Percentiles rank a stretch among this genome's conserved stretches.
Conservation (phyloP, 2,113 vertebrate genomes). For the Psittacus erithacus region DNA sequence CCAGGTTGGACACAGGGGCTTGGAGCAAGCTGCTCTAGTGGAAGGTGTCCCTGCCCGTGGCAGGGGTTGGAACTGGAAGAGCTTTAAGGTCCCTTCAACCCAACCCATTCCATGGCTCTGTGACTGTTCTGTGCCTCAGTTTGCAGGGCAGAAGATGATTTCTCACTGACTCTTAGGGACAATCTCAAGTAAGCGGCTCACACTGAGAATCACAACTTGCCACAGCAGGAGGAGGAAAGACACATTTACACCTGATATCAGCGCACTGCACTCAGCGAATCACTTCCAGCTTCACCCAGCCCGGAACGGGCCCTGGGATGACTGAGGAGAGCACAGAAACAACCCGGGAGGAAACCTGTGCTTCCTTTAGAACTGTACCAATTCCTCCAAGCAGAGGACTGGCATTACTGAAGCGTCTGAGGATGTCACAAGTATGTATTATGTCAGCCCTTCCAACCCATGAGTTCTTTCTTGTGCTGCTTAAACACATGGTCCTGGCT, state of each 20-base stretch:
- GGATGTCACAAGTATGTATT: background rate
- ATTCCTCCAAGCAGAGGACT: background rate
- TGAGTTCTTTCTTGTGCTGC: background rate
- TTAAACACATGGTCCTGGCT: background rate
- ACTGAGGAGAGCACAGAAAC: background rate
- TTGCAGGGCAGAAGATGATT: background rate
- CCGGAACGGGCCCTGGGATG: accelerated
- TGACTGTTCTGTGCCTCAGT: background rate
- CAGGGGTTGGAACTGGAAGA: background rate
- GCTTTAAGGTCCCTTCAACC: background rate
- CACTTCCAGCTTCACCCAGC: background rate
- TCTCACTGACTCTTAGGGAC: background rate
- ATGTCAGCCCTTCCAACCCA: background rate
- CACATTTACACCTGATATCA: accelerated
- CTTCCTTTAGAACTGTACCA: background rate
- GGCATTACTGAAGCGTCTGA: background rate
- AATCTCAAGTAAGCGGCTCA: accelerated
- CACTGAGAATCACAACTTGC: background rate
- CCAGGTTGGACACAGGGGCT: too few relatives aligned
- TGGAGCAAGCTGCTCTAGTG: too few relatives aligned
- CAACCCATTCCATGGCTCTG: background rate
- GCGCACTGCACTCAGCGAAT: accelerated
- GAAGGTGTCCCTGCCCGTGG: background rate
- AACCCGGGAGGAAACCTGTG: background rate
- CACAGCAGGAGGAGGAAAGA: accelerated